Conservation (phyloP, 2,888 invertebrate species). For the Platycheirus albimanus region DNA sequence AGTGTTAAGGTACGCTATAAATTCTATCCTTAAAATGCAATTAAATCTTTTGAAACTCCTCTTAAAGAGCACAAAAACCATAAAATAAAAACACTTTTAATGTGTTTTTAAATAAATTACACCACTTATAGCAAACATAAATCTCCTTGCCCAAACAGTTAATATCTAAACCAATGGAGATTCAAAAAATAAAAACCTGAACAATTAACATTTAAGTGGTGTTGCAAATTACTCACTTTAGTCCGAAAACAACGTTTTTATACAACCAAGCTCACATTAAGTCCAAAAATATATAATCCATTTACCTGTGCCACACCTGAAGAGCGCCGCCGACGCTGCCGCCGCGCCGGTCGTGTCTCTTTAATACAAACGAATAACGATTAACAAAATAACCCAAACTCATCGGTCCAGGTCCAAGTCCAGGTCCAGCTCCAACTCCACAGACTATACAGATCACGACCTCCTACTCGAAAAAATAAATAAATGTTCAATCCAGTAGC, state of each 20-base stretch:
- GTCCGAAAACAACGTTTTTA: conserved; percentile 41
- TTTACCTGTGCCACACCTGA: conserved; percentile 70
- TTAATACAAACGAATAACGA: conserved; percentile 5
- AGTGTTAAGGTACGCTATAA: conserved; percentile 18
- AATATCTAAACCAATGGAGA: conserved; percentile 19
- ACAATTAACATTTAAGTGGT: conserved; percentile 72
- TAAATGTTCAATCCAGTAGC: conserved; percentile 67
- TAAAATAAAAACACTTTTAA: conserved; percentile 37
- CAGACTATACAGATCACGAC: conserved; percentile 28
- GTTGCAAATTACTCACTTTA: conserved; percentile 69
- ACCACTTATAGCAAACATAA: conserved; percentile 62
- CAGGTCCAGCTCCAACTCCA: too few species aligned
- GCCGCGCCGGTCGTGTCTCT: too few species aligned
- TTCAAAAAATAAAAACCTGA: conserved; percentile 57
- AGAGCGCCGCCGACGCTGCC: too few species aligned
- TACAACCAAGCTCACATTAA: conserved; percentile 73
- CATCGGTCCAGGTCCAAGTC: conserved; percentile 9
- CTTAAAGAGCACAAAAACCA: conserved; percentile 13
- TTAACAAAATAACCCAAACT: conserved; percentile 23
- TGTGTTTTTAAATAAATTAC: conserved; percentile 63
- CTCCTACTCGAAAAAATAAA: conserved; percentile 56
- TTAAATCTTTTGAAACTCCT: conserved; percentile 48
- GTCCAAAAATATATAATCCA: conserved; percentile 66
- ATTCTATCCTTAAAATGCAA: conserved; percentile 48
- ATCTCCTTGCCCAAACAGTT: conserved; percentile 49